phyloP scores from a whole-genome alignment of 1,140 invertebrate genomes.

The Penaeus vannamei region DNA sequence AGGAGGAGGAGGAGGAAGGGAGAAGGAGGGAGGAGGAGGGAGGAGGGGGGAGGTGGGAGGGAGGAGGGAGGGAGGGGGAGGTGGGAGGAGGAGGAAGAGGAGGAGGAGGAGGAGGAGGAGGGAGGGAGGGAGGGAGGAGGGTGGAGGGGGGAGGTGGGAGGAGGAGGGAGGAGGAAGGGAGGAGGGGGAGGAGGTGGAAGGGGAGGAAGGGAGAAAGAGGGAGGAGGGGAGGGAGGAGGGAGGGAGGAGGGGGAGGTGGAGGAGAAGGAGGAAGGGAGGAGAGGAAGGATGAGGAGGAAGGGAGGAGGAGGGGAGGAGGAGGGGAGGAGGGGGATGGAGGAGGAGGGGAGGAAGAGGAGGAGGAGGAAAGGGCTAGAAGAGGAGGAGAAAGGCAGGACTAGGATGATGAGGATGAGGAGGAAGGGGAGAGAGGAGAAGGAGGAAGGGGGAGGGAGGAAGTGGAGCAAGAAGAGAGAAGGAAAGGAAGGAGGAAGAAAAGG shows the following conservation, averaged over 20 bases:
- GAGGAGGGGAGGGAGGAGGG: background rate
- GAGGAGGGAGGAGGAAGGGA: background rate
- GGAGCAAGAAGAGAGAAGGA: background rate
- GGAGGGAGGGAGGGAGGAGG: too few species aligned
- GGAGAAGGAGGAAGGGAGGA: background rate
- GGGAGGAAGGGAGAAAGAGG: background rate
- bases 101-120: background rate
- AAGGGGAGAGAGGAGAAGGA: background rate
- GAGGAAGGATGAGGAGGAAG: background rate
- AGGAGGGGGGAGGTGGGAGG: background rate
- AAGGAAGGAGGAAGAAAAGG: background rate
- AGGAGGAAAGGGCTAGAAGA: background rate
- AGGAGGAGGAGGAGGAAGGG: background rate
- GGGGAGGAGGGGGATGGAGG: too few species aligned
- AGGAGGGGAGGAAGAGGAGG: background rate
- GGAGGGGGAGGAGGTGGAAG: conserved; percentile 38
- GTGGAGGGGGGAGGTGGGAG: conserved; percentile 5
- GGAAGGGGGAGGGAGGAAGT: background rate
- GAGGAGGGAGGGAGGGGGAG: background rate
- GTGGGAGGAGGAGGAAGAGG: background rate
- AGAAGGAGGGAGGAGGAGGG: background rate
- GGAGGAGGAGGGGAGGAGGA: background rate
- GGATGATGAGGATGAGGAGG: too few species aligned
- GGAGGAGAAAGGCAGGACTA: background rate
- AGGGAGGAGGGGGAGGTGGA: background rate